Percentiles rank a stretch among this genome's conserved stretches.
Conservation (phyloP, 2,797 vertebrate species). For the Squalus acanthias region DNA sequence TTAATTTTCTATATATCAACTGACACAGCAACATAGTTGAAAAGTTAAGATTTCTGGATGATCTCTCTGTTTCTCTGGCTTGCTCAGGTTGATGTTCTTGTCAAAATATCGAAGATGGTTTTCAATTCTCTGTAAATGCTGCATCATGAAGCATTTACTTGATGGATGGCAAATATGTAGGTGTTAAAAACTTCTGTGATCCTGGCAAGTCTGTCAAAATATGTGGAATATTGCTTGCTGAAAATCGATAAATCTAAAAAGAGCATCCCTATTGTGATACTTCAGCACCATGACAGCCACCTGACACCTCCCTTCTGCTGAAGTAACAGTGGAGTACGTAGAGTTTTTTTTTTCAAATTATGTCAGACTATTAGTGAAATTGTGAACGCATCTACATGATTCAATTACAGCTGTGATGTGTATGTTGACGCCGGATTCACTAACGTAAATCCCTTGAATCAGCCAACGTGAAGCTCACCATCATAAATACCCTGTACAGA, state of each 20-base stretch:
- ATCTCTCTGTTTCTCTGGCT: not conserved
- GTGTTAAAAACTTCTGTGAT: not conserved
- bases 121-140: not conserved
- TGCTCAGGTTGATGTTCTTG: not conserved
- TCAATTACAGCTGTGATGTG: not conserved
- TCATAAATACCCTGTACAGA: not conserved
- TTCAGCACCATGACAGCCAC: not conserved
- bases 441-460: not conserved
- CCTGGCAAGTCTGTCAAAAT: not conserved
- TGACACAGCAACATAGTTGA: too few relatives aligned
- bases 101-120: not conserved
- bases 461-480: not conserved
- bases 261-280: not conserved
- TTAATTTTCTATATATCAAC: not conserved
- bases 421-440: not conserved
- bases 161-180: not conserved
- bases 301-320: not conserved
- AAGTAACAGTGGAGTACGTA: not conserved
- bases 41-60: conserved; percentile 9
- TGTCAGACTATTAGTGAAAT: conserved; percentile 20
- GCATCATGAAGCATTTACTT: not conserved
- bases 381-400: not conserved
- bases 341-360: not conserved
- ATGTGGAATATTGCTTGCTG: not conserved
- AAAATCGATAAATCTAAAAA: not conserved